Evolutionary conservation across 2,113 vertebrate species (phyloP).

Genomic region (Megaptera novaeangliae): DNA sequence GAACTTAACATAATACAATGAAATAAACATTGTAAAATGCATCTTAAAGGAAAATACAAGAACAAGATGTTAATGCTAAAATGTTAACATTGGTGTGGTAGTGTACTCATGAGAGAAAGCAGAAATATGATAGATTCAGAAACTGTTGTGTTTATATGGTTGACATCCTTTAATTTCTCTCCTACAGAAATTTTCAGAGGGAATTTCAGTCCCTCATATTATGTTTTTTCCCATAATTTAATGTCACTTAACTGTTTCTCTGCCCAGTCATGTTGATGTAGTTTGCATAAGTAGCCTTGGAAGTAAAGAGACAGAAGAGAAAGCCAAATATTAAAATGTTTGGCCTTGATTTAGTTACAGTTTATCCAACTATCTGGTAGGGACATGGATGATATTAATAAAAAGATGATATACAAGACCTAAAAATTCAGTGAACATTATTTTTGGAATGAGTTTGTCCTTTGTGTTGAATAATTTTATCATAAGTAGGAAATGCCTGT

Average conservation of each 20-base stretch:
- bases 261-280: not conserved
- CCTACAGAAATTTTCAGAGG: not conserved
- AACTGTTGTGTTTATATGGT: not conserved
- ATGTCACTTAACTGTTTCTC: not conserved
- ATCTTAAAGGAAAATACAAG: not conserved
- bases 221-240: not conserved
- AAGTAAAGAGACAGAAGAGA: not conserved
- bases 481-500: conserved; percentile 1
- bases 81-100: not conserved
- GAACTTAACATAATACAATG: not conserved
- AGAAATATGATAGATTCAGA: not conserved
- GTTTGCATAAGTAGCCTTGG: not conserved
- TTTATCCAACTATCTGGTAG: not conserved
- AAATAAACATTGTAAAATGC: not conserved
- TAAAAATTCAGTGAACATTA: not conserved
- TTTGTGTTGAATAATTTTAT: conserved; percentile 15
- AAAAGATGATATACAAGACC: not conserved
- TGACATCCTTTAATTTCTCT: not conserved
- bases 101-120: not conserved
- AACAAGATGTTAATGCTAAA: not conserved
- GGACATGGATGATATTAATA: not conserved
- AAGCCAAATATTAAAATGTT: not conserved
- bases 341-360: not conserved
- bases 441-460: not conserved
- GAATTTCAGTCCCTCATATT: not conserved